These are phyloP conservation scores for Elegia similella DNA, from an alignment of 2,888 invertebrate genomes.

Conservation along the genomic window DNA sequence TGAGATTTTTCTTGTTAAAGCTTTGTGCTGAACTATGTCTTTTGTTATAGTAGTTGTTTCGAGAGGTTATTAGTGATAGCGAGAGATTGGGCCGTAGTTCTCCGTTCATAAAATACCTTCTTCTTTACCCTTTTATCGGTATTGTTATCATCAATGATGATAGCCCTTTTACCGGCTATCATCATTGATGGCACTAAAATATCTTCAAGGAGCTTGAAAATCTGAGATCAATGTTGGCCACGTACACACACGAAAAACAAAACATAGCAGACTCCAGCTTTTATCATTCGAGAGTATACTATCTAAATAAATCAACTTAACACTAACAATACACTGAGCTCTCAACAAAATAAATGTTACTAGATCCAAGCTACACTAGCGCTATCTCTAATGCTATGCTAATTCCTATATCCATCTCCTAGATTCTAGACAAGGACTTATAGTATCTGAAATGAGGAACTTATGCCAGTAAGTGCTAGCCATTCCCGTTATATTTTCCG, in stretches of 20 bases:
- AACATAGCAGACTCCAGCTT: no score
- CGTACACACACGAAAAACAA: no score
- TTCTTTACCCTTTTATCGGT: no score
- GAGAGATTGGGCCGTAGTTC: neutral
- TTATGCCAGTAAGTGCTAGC: conserved; percentile 31
- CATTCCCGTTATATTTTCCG: conserved; percentile 26
- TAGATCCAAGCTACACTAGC: conserved; percentile 7
- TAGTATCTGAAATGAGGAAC: conserved; percentile 37
- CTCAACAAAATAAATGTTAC: conserved; percentile 7
- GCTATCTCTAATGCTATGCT: conserved; percentile 27
- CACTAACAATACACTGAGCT: conserved; percentile 29
- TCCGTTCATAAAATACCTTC: neutral
- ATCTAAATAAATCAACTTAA: neutral
- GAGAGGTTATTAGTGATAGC: neutral
- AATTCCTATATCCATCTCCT: conserved; percentile 32
- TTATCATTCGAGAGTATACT: neutral
- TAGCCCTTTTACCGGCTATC: no score
- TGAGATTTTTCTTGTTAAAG: conserved; percentile 8
- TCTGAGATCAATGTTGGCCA: no score
- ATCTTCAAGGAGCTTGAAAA: no score
- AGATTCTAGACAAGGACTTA: conserved; percentile 34
- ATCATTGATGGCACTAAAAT: no score
- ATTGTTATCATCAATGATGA: no score
- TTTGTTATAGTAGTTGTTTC: conserved; percentile 1
- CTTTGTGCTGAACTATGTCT: neutral